phyloP scores from a whole-genome alignment of 2,888 invertebrate genomes.

The Ophonus ardosiacus region DNA sequence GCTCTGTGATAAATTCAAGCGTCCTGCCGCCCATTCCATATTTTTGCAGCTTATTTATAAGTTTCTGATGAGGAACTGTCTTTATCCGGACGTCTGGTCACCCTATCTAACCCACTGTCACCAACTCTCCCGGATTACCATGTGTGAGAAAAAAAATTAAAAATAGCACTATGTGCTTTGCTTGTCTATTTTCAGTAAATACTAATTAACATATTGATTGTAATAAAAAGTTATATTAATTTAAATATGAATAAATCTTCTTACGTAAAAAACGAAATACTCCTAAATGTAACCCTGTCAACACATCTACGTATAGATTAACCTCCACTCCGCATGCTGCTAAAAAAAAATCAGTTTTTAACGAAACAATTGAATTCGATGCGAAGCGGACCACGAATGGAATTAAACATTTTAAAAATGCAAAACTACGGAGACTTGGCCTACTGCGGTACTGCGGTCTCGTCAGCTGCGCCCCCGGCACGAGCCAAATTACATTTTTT shows the following conservation, averaged over 20 bases:
- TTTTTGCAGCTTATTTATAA: too few species aligned
- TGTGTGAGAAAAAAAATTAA: too few species aligned
- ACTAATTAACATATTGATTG: too few species aligned
- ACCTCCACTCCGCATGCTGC: neutral
- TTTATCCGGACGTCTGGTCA: too few species aligned
- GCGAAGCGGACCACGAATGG: constrained; percentile 49
- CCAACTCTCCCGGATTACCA: too few species aligned
- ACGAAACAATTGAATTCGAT: constrained; percentile 59
- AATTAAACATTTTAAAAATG: constrained; percentile 64
- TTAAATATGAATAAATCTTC: neutral
- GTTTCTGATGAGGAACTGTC: too few species aligned
- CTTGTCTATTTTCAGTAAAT: too few species aligned
- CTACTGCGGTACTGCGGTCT: constrained; percentile 2
- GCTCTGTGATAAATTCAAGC: too few species aligned
- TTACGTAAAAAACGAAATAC: neutral
- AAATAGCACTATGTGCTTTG: too few species aligned
- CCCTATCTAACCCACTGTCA: too few species aligned
- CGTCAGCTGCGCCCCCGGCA: constrained; percentile 45
- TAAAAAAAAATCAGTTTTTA: constrained; percentile 57
- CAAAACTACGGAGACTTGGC: constrained; percentile 55
- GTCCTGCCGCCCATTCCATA: too few species aligned
- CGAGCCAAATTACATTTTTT: constrained; percentile 67
- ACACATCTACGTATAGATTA: constrained; percentile 15
- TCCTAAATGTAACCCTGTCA: neutral
- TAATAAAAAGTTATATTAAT: too few species aligned